phyloP scores from a whole-genome alignment of 1,140 invertebrate species.

The Rhopalosiphum maidis region DNA sequence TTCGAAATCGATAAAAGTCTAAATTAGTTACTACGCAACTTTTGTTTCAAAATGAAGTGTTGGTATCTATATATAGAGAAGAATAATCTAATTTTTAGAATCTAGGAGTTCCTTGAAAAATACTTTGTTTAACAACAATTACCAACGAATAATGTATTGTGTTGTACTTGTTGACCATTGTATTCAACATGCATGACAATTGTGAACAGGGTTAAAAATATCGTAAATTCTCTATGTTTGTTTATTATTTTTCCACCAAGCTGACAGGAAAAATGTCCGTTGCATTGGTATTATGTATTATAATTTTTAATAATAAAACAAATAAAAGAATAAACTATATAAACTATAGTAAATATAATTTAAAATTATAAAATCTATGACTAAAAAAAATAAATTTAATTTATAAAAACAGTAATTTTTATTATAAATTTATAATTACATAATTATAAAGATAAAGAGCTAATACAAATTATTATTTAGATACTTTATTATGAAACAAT shows the following conservation, averaged over 20 bases:
- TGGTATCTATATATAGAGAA: neutral
- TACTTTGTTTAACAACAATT: conserved; percentile 7
- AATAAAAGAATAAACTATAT: neutral
- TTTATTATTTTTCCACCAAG: neutral
- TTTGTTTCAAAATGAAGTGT: neutral
- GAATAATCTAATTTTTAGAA: neutral
- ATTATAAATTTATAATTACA: neutral
- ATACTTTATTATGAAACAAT: neutral
- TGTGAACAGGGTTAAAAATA: neutral
- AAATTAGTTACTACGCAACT: neutral
- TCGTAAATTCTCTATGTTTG: neutral
- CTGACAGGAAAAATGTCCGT: neutral
- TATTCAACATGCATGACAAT: neutral
- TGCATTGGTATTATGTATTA: neutral
- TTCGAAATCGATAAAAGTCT: neutral
- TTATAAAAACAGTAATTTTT: neutral
- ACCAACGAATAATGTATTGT: neutral
- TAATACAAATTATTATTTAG: neutral
- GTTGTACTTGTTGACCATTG: neutral
- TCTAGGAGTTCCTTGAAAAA: neutral
- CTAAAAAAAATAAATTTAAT: neutral
- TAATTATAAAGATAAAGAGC: neutral
- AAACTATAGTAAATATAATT: no score
- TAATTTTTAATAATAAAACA: neutral
- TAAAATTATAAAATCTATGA: neutral